These are phyloP conservation scores for Eueides isabella DNA, from an alignment of 1,140 invertebrate species.

Conservation along the genomic window DNA sequence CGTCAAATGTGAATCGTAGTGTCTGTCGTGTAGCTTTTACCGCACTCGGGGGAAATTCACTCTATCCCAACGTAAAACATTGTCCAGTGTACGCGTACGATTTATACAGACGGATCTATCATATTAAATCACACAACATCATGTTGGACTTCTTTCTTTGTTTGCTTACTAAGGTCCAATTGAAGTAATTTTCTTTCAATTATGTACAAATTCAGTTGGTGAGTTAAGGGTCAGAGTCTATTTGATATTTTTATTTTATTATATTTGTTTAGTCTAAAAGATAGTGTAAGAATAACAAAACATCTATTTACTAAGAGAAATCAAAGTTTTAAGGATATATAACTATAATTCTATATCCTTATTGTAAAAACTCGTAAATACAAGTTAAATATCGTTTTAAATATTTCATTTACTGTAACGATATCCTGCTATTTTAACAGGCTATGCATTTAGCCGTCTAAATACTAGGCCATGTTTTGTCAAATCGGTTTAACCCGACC, in stretches of 20 bases:
- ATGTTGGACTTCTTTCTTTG: not conserved
- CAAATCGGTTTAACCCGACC: conserved; percentile 14
- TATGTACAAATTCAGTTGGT: too few species aligned
- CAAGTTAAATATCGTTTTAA: not conserved
- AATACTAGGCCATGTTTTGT: conserved; percentile 11
- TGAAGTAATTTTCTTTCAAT: too few species aligned
- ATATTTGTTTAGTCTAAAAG: too few species aligned
- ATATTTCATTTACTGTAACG: not conserved
- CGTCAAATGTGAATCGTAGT: conserved; percentile 65
- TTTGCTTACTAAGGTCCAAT: not conserved
- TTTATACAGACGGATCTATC: conserved; percentile 17
- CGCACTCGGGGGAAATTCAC: conserved; percentile 73
- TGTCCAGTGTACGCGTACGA: conserved; percentile 30
- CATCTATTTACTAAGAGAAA: too few species aligned
- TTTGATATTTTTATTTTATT: too few species aligned
- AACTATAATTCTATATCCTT: too few species aligned
- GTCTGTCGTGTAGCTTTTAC: conserved; percentile 60
- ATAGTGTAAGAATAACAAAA: too few species aligned
- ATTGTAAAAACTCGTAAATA: not conserved
- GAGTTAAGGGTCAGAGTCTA: too few species aligned
- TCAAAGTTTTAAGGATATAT: too few species aligned
- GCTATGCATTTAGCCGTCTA: not conserved
- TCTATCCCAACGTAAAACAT: conserved; percentile 63
- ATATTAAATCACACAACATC: not conserved
- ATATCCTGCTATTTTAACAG: conserved; percentile 1